A percentile compares a stretch with the other conserved stretches of the same genome.
phyloP scores from a whole-genome alignment of 2,888 invertebrate genomes.

The Spicauda simplicius region DNA sequence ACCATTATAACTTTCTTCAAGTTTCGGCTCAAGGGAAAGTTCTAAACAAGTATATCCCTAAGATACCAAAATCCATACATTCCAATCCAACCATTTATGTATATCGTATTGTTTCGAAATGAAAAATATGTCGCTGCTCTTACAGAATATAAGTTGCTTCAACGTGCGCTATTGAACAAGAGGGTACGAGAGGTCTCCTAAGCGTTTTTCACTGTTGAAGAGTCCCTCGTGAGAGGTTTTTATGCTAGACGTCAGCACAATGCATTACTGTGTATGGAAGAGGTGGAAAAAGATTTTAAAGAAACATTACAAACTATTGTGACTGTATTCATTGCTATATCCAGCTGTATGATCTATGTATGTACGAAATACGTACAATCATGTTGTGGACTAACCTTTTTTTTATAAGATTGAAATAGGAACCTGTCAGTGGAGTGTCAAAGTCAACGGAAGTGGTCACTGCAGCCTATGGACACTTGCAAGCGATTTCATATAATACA shows the following conservation, averaged over 20 bases:
- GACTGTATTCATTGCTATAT: neutral
- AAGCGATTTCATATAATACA: too few species aligned
- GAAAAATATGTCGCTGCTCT: slow-evolving; percentile 13
- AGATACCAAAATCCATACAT: too few species aligned
- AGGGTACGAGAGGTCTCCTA: slow-evolving; percentile 20
- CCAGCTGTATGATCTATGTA: too few species aligned
- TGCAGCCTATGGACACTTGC: too few species aligned
- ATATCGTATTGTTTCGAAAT: slow-evolving; percentile 11
- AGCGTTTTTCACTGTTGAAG: slow-evolving; percentile 30
- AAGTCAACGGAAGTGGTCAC: too few species aligned
- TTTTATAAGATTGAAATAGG: too few species aligned
- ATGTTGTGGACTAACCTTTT: too few species aligned
- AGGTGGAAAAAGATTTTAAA: neutral
- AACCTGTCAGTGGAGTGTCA: too few species aligned
- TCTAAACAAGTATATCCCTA: too few species aligned
- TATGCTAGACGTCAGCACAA: slow-evolving; percentile 23
- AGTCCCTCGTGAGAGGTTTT: slow-evolving; percentile 21
- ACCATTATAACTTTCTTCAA: too few species aligned
- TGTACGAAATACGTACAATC: too few species aligned
- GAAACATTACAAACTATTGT: neutral
- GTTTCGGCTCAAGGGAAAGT: too few species aligned
- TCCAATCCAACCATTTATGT: slow-evolving; percentile 4
- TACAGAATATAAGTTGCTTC: slow-evolving; percentile 14
- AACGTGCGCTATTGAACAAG: slow-evolving; percentile 23
- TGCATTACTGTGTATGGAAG: slow-evolving; percentile 13